Conservation (phyloP, 2,797 vertebrate genomes). For the Pyrrhura leucotis region DNA sequence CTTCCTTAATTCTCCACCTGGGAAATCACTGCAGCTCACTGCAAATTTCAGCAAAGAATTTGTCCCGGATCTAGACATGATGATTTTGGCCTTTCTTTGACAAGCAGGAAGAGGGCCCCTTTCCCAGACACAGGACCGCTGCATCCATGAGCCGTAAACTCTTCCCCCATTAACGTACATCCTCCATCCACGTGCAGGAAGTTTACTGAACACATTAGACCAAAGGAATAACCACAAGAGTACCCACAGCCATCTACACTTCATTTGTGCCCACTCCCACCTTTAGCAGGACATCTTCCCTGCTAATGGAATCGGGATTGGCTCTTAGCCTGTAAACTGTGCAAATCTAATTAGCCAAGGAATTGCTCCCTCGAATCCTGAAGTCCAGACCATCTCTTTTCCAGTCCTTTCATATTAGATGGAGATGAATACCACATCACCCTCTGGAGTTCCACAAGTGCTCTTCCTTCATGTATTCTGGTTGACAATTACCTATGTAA, state of each 20-base stretch:
- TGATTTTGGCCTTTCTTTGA: background rate
- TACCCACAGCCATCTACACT: rapidly evolving
- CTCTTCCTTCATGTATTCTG: background rate
- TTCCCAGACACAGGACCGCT: background rate
- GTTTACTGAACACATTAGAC: background rate
- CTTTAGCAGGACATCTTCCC: background rate
- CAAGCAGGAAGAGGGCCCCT: background rate
- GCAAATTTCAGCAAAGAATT: background rate
- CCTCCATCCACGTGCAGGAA: background rate
- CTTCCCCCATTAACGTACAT: background rate
- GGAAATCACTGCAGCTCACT: background rate
- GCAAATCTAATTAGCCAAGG: rapidly evolving
- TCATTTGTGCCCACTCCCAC: background rate
- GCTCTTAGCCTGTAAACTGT: background rate
- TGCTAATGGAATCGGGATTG: rapidly evolving
- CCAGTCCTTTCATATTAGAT: background rate
- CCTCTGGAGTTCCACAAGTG: background rate
- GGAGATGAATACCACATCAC: rapidly evolving
- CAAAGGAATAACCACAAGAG: background rate
- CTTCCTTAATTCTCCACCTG: background rate
- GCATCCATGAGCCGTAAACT: background rate
- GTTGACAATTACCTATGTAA: background rate
- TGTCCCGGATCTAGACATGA: background rate
- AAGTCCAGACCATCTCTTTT: rapidly evolving
- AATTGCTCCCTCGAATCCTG: background rate